These are phyloP conservation scores for Ceyx melanurus DNA, from an alignment of 2,113 vertebrate species.

Conservation along the genomic window DNA sequence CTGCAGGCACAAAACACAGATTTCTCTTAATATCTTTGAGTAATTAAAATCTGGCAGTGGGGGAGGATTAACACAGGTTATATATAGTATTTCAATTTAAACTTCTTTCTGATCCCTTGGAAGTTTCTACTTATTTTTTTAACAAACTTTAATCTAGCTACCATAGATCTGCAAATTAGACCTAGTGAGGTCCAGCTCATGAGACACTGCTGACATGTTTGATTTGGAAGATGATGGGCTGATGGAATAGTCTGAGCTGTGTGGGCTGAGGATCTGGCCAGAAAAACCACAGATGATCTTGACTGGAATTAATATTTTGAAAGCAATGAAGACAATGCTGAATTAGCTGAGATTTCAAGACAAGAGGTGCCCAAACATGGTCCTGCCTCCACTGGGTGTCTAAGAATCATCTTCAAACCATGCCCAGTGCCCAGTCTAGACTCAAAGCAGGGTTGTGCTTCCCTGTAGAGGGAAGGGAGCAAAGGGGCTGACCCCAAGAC, in stretches of 20 bases:
- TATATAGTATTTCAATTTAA: not conserved
- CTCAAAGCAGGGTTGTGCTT: not conserved
- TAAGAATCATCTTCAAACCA: not conserved
- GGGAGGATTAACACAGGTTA: conserved; percentile 23
- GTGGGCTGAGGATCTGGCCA: not conserved
- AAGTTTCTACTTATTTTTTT: not conserved
- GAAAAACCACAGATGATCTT: not conserved
- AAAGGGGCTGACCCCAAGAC: not conserved
- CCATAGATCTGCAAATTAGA: not conserved
- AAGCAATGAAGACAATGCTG: not conserved
- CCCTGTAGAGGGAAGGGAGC: not conserved
- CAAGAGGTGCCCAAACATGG: not conserved
- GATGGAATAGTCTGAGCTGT: not conserved
- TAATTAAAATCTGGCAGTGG: conserved; percentile 23
- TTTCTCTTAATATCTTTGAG: not conserved
- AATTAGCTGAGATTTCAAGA: not conserved
- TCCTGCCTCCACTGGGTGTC: not conserved
- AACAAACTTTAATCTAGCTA: not conserved
- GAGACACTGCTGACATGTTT: not conserved
- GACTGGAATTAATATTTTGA: not conserved
- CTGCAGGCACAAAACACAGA: not conserved
- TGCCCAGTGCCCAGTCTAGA: not conserved
- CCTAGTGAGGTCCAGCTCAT: not conserved
- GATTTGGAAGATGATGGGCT: not conserved
- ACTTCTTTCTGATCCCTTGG: not conserved